A percentile compares a stretch with the other conserved stretches of the same genome.
Evolutionary conservation across 2,888 invertebrate species (phyloP).

Genomic region (Julus scanicus): DNA sequence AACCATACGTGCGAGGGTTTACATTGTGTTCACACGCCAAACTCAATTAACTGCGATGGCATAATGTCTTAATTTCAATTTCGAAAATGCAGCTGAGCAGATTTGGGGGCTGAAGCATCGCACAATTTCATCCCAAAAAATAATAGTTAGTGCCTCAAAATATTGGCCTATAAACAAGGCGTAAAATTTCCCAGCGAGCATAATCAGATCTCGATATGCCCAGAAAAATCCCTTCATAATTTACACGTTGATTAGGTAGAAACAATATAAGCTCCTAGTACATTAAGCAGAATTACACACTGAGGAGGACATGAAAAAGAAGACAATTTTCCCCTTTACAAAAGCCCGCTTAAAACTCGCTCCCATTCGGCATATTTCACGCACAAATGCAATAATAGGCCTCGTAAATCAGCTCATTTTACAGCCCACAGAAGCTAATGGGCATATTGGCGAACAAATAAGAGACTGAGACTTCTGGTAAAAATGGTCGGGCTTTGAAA

Average conservation of each 20-base stretch:
- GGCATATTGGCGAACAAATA: background rate
- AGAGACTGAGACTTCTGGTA: background rate
- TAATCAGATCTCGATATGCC: conserved; percentile 31
- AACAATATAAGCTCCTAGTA: background rate
- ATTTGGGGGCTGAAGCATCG: background rate
- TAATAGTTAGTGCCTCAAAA: background rate
- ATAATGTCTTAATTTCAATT: conserved; percentile 39
- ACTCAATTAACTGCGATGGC: conserved; percentile 31
- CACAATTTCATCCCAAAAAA: background rate
- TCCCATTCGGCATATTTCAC: conserved; percentile 31
- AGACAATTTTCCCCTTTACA: background rate
- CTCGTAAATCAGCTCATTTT: conserved; percentile 40
- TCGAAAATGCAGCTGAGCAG: background rate
- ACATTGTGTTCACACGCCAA: background rate
- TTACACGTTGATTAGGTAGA: conserved; percentile 37
- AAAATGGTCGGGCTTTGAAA: conserved; percentile 13
- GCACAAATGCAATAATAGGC: conserved; percentile 24
- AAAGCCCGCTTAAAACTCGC: background rate
- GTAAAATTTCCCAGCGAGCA: conserved; percentile 43
- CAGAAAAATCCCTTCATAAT: conserved; percentile 4
- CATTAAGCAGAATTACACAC: conserved; percentile 43
- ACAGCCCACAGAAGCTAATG: conserved; percentile 32
- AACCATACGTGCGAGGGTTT: background rate
- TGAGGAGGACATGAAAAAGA: conserved; percentile 25
- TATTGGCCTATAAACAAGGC: conserved; percentile 7